Conservation (phyloP, 2,888 invertebrate genomes). For the Pollenia labialis region DNA sequence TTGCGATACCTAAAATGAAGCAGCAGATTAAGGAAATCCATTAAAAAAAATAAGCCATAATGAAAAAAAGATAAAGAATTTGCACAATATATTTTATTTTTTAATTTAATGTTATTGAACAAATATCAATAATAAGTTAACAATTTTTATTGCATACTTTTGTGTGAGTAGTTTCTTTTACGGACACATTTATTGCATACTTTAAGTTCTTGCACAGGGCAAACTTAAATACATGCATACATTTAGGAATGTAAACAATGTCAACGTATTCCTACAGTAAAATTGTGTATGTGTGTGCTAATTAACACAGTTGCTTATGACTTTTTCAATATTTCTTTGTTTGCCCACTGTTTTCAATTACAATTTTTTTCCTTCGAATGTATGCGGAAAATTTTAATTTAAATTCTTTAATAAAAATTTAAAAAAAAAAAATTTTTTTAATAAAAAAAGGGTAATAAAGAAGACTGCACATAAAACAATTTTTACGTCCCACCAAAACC, state of each 20-base stretch:
- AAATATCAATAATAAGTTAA: constrained; percentile 62
- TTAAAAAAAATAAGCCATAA: constrained; percentile 13
- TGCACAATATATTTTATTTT: constrained; percentile 45
- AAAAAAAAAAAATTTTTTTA: constrained; percentile 42
- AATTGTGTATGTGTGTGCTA: constrained; percentile 27
- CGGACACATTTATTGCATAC: constrained; percentile 43
- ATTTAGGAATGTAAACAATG: neutral
- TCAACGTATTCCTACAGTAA: neutral
- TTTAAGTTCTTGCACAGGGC: constrained; percentile 3
- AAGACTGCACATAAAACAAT: neutral
- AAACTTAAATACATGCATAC: neutral
- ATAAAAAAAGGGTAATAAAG: neutral
- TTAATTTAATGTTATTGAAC: constrained; percentile 40
- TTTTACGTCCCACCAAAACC: constrained; percentile 45
- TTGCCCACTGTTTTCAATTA: constrained; percentile 37
- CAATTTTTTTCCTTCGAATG: constrained; percentile 13
- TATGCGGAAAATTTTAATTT: constrained; percentile 65
- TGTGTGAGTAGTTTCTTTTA: constrained; percentile 60
- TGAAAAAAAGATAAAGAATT: neutral
- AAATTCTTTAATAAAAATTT: constrained; percentile 64
- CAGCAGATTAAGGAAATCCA: constrained; percentile 1
- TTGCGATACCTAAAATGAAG: constrained; percentile 87
- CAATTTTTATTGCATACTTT: constrained; percentile 48
- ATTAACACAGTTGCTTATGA: constrained; percentile 70
- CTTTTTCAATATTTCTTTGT: constrained; percentile 32